Base-by-base conservation (phyloP, 1,140 invertebrate species). In the Cherax quadricarinatus region DNA sequence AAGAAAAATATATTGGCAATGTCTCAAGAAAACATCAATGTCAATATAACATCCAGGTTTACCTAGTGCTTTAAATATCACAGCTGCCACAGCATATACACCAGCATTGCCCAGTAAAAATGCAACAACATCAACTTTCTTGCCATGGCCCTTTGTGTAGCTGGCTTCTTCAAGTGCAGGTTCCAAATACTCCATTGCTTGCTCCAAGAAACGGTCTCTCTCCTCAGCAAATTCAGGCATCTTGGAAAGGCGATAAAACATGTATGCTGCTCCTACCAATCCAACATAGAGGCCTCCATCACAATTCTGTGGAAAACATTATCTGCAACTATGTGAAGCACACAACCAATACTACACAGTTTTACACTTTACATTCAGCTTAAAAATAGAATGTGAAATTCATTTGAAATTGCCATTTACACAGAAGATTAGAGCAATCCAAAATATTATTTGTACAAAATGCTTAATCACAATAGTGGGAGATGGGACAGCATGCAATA, bases 211-310 rank as follows among this genome's bases (percentile, higher is more conserved):
- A 9, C 94, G 88, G 12, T 93, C 10, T 82, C 93, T 95, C 51
- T 95, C 89, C 57, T 93, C 88, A 49, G 91, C 70, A 88, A 95
- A 95, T 57, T 92, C 83, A 5, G 93, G 85, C 24, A 89, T 70
- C 10, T 93, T 92, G 10, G 95, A 94, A 5, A 96, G 90, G 81
- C 95, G 95, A 70, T 95, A 94, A 80, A 95, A 95, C 95, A 95
- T 95, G 89, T 96, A 96, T 9, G 95, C 94, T 5, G 96, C 94
- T 14, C 96, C 96, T n/a, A 95, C 94, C 53, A 95, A 94, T 7
- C 96, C 96, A 41, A 96, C 95, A 94, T 96, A 96, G 3, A 96
- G 87, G 10, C 96, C 95, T 3, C 95, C 95, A 94, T 96, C 95
- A 89, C 94, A 95, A 49, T 95, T 94, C 89, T 93, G 91, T 24